Evolutionary conservation across 1,140 invertebrate species (phyloP), one percentile per base, ranked within the genome.

Genomic region (Anastrepha ludens): DNA sequence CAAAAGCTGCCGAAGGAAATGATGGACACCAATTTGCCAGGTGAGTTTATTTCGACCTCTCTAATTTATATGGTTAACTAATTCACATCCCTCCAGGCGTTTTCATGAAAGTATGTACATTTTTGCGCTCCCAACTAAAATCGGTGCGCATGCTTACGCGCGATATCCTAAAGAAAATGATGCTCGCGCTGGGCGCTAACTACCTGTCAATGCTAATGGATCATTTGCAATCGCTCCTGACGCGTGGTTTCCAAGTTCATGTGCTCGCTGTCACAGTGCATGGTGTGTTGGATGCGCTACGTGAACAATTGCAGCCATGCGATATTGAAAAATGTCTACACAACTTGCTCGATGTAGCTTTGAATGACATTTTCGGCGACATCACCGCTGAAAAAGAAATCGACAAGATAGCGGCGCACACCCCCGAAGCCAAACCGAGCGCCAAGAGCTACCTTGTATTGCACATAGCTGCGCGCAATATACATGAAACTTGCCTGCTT

Each of bases 301-400:
- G 96, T 89, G 89, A 94, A 1, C 93, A 92, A 3, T 62, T 93
- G 1, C 88, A 92, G 59, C 94, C 96, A 2, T 95, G 94, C 1
- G 96, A 98, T 92, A 95, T 99, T 9, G 97, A 98, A 91, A 89
- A 94, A 17, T 97, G 97, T 91, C 92, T 99, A 15, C 93, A 95
- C 65, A 96, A 96, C 88, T 95, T 99, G 62, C 93, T 98, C n/a
- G 96, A 97, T 90, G 96, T 98, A 13, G 98, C 97, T 88, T 96
- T 96, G 81, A 95, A 97, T 88, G 98, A 99, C 94, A 94, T 99
- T 15, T 99, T 99, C 93, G 98, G 98, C 1, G 94, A 96, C 62
- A 94, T 97, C 1, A 96, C 96, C 0, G 98, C 99, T 93, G 98
- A 99, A 93, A 99, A 99, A 93, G 97, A 98, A 93, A 95, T 99